Evolutionary conservation across 2,113 vertebrate genomes (phyloP).

Genomic region (Urocitellus parryii): DNA sequence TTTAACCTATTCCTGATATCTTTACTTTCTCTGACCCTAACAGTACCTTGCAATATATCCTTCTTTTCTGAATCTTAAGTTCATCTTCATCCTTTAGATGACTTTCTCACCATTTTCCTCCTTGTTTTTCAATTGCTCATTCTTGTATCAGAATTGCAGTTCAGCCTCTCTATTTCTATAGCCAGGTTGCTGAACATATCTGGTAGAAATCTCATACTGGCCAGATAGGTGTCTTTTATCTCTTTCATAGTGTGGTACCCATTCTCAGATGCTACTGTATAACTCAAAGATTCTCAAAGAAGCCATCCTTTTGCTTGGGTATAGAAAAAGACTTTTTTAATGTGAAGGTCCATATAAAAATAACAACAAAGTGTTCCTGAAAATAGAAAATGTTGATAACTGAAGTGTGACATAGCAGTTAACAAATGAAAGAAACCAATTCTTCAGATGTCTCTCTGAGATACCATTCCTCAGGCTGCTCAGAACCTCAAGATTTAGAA

Average conservation of each 20-base stretch:
- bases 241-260: not conserved
- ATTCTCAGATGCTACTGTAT: not conserved
- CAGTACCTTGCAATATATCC: not conserved
- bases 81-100: not conserved
- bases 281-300: not conserved
- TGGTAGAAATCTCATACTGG: not conserved
- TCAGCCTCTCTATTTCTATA: not conserved
- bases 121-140: not conserved
- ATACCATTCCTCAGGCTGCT: not conserved
- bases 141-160: not conserved
- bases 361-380: not conserved
- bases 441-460: not conserved
- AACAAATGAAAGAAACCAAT: not conserved
- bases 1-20: not conserved
- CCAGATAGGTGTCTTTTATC: not conserved
- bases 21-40: not conserved
- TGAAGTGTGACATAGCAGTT: not conserved
- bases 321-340: not conserved
- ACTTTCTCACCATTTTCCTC: not conserved
- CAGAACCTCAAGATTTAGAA: not conserved
- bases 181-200: not conserved
- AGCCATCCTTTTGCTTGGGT: not conserved
- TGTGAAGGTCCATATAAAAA: not conserved
- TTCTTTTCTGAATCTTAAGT: not conserved
- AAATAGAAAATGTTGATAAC: not conserved